Evolutionary conservation across 64 coral and sea anemone genomes (phyloP).

Genomic region (Montipora sp.): DNA sequence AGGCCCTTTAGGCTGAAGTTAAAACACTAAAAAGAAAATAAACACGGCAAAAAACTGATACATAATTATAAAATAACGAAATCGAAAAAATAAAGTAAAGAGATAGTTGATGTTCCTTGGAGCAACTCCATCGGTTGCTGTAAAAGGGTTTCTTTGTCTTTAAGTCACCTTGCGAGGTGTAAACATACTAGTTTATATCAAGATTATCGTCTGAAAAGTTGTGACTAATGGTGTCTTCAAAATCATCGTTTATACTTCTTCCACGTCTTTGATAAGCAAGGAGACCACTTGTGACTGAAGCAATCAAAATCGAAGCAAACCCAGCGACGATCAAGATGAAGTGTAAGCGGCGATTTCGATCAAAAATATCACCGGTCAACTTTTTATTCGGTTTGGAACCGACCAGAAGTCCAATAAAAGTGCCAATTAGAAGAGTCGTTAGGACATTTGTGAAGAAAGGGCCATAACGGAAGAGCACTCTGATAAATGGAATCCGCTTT

Average conservation of each 20-base stretch:
- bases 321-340: background rate
- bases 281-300: background rate
- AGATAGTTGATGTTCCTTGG: too few relatives aligned
- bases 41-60: too few relatives aligned
- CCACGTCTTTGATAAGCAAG: background rate
- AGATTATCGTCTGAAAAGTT: background rate
- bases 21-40: too few relatives aligned
- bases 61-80: too few relatives aligned
- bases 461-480: background rate
- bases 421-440: background rate
- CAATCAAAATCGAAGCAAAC: background rate
- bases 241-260: background rate
- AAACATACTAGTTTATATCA: conserved; percentile 7
- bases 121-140: background rate
- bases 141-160: background rate
- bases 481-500: conserved; percentile 4
- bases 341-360: background rate
- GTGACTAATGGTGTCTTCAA: background rate
- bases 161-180: background rate
- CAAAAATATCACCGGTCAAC: background rate
- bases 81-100: too few relatives aligned
- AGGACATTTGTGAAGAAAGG: conserved; percentile 20
- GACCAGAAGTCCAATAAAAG: conserved; percentile 8
- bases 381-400: background rate
- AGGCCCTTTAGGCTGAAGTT: too few relatives aligned